Evolutionary conservation across 2,888 invertebrate genomes (phyloP), one percentile per base, ranked within the genome.

Genomic region (Liopterus haemorrhoidalis): DNA sequence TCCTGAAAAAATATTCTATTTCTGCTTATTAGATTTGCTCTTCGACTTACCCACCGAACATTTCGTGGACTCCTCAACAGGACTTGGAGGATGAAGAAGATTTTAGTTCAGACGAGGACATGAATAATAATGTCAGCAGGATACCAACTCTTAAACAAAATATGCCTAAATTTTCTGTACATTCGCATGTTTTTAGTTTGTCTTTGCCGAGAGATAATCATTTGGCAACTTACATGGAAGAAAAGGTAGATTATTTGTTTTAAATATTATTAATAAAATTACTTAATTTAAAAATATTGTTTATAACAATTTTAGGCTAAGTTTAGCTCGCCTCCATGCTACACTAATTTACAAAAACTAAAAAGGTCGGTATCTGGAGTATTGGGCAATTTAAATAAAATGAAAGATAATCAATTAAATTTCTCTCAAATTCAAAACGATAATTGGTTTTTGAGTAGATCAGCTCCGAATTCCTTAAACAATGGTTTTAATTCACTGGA

Each of bases 51-150:
- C 56, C 56, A 11, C 53, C 51, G 43, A 48, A 58, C 42, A 61
- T 68, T 30, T 71, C 81, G 0, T 90, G 89, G 90, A 89, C 88
- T 0, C 89, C 90, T 0, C 86, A 89, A 58, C 88, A 89, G 62
- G 90, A 90, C 64, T 72, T 90, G n/a, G 81, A 76, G 24, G 83
- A 35, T 4, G 44, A 81, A 3, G 82, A 82, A 47, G 66, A 64
- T 12, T 38, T 36, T 15, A 40, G 44, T 31, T 47, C 44, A 14
- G 50, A 48, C 27, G 47, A 45, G 28, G 47, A 41, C 12, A 11
- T 33, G 31, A 48, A 47, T 32, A 48, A 36, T 21, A 14, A 9
- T 24, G 24, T n/a, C 24, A 28, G 27, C 16, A 32, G 24, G 25
- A 30, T 60, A 2, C 61, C 59, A 35, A 46, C 56, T 38, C 51